phyloP scores from a whole-genome alignment of 2,888 invertebrate genomes.

The Drosophila pseudotalamancana region DNA sequence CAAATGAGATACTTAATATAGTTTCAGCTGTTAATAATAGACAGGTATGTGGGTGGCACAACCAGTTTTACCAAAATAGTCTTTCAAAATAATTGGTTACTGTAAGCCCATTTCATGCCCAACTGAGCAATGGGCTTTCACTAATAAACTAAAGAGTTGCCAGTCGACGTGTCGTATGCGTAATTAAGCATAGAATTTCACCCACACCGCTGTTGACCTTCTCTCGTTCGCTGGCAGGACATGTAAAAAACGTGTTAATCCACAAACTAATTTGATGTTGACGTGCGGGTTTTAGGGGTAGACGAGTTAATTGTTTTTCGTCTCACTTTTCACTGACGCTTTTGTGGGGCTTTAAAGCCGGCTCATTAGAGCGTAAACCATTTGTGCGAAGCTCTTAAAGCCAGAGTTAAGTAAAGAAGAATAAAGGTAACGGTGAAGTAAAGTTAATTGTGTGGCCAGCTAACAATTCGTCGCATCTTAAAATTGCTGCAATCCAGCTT shows the following conservation, averaged over 20 bases:
- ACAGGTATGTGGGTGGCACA: slow-evolving; percentile 2
- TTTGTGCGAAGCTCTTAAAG: slow-evolving; percentile 38
- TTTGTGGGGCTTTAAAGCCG: slow-evolving; percentile 61
- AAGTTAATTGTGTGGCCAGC: slow-evolving; percentile 25
- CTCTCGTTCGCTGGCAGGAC: slow-evolving; percentile 15
- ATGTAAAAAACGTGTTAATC: slow-evolving; percentile 70
- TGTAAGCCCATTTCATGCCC: slow-evolving; percentile 51
- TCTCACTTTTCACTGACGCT: slow-evolving; percentile 52
- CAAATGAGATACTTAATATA: slow-evolving; percentile 35
- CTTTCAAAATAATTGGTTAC: slow-evolving; percentile 58
- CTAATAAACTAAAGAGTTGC: slow-evolving; percentile 14
- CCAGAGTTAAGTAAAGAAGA: slow-evolving; percentile 2
- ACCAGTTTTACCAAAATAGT: slow-evolving; percentile 44
- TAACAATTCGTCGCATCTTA: slow-evolving; percentile 51
- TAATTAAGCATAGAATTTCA: slow-evolving; percentile 48
- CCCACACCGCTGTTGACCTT: not conserved
- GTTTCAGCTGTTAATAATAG: slow-evolving; percentile 50
- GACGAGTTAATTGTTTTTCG: slow-evolving; percentile 65
- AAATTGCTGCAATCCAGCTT: slow-evolving; percentile 17
- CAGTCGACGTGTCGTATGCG: slow-evolving; percentile 53
- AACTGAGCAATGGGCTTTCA: slow-evolving; percentile 25
- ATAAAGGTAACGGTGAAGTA: slow-evolving; percentile 23
- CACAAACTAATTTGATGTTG: slow-evolving; percentile 70
- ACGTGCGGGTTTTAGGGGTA: slow-evolving; percentile 38
- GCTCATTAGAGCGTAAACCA: slow-evolving; percentile 52